These are phyloP conservation scores for Hydraecia micacea DNA, from an alignment of 2,888 invertebrate genomes.

Conservation along the genomic window DNA sequence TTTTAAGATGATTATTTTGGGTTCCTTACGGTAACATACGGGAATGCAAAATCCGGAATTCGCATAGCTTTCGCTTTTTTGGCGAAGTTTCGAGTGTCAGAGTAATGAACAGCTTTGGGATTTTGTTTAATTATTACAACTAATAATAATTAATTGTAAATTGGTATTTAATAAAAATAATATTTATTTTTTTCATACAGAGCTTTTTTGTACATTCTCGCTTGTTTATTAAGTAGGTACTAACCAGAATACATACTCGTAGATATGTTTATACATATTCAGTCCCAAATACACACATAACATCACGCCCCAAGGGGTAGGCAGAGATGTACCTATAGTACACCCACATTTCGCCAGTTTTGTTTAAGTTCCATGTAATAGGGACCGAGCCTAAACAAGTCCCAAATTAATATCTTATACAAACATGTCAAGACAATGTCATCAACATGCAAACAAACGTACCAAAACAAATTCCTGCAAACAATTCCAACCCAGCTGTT, in stretches of 20 bases:
- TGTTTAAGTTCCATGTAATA: background rate
- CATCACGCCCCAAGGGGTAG: background rate
- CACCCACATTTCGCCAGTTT: background rate
- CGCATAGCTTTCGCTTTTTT: too few relatives aligned
- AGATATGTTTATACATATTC: background rate
- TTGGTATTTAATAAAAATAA: too few relatives aligned
- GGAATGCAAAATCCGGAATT: background rate
- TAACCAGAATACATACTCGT: background rate
- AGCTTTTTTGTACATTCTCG: background rate
- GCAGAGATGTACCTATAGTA: too few relatives aligned
- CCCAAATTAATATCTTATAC: background rate
- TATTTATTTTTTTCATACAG: too few relatives aligned
- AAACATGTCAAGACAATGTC: background rate
- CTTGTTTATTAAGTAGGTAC: background rate
- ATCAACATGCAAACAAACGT: background rate
- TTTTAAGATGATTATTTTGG: constrained; percentile 31
- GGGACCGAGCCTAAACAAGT: background rate
- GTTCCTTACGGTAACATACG: background rate
- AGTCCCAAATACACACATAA: background rate
- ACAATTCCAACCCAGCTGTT: constrained; percentile 8
- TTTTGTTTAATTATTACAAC: too few relatives aligned
- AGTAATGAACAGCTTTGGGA: too few relatives aligned
- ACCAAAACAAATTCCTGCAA: background rate
- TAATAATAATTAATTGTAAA: too few relatives aligned
- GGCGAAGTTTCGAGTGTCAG: background rate